Conservation (phyloP, 2,888 invertebrate species). For the Tipula unca region DNA sequence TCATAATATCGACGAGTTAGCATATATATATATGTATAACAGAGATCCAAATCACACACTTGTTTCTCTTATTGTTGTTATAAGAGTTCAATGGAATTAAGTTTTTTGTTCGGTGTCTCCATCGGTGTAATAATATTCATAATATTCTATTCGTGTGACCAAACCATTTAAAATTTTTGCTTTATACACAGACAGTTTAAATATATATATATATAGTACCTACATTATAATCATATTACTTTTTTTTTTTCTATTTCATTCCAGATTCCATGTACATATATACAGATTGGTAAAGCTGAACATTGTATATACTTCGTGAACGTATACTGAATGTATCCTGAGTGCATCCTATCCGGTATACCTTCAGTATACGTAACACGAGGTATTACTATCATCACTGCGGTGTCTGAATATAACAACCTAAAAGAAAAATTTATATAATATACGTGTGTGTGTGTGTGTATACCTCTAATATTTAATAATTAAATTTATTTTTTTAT, state of each 20-base stretch:
- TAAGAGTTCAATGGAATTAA: slow-evolving; percentile 15
- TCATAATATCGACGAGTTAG: background rate
- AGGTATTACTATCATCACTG: slow-evolving; percentile 71
- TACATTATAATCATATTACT: background rate
- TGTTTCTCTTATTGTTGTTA: background rate
- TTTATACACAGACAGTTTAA: background rate
- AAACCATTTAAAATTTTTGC: background rate
- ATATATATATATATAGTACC: no score
- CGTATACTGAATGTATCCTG: slow-evolving; percentile 99
- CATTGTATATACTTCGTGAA: slow-evolving; percentile 74
- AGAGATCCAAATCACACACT: slow-evolving; percentile 15
- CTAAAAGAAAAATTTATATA: background rate
- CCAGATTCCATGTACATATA: background rate
- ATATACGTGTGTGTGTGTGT: background rate
- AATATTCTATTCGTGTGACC: background rate
- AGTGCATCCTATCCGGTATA: slow-evolving; percentile 98
- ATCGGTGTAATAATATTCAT: background rate
- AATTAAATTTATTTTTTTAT: background rate
- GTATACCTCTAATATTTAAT: background rate
- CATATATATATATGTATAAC: background rate
- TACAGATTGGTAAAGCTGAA: background rate
- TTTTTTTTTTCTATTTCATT: background rate
- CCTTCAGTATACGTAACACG: slow-evolving; percentile 99
- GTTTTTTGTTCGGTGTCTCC: slow-evolving; percentile 17
- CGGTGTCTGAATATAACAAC: background rate